phyloP scores from a whole-genome alignment of 2,888 invertebrate genomes.

The Drosophila falleni region DNA sequence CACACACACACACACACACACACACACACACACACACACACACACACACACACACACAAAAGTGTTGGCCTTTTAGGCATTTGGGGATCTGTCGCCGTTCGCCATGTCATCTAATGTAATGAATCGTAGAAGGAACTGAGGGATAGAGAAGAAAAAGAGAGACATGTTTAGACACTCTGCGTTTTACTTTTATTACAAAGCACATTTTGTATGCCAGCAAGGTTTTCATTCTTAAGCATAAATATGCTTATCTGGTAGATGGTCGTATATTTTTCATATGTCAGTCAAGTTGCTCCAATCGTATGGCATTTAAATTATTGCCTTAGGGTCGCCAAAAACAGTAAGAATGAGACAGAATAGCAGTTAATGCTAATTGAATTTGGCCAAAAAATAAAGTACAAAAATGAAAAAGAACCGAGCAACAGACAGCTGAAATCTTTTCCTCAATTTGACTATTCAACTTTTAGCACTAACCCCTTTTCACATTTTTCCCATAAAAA shows the following conservation, averaged over 20 bases:
- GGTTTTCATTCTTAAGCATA: slow-evolving; percentile 14
- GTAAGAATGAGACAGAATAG: not conserved
- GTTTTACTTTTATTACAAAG: slow-evolving; percentile 57
- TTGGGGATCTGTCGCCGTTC: slow-evolving; percentile 43
- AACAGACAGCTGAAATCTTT: slow-evolving; percentile 18
- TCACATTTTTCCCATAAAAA: not conserved
- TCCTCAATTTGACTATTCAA: not conserved
- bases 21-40: slow-evolving; percentile 8
- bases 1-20: slow-evolving; percentile 7
- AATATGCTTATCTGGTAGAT: slow-evolving; percentile 38
- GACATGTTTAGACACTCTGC: slow-evolving; percentile 35
- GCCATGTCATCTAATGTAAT: slow-evolving; percentile 80
- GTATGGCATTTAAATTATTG: slow-evolving; percentile 71
- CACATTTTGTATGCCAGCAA: slow-evolving; percentile 59
- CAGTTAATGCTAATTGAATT: slow-evolving; percentile 51
- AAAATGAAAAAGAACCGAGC: slow-evolving; percentile 16
- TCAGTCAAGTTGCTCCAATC: slow-evolving; percentile 56
- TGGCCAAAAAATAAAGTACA: not conserved
- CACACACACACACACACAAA: slow-evolving; percentile 7
- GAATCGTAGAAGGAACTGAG: slow-evolving; percentile 52
- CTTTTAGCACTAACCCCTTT: not conserved
- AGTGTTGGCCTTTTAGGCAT: slow-evolving; percentile 24
- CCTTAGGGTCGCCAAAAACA: slow-evolving; percentile 15
- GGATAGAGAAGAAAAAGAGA: slow-evolving; percentile 7
- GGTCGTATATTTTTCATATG: slow-evolving; percentile 45